Base-by-base conservation (phyloP, 2,113 vertebrate species). In the Cnemophilus loriae region DNA sequence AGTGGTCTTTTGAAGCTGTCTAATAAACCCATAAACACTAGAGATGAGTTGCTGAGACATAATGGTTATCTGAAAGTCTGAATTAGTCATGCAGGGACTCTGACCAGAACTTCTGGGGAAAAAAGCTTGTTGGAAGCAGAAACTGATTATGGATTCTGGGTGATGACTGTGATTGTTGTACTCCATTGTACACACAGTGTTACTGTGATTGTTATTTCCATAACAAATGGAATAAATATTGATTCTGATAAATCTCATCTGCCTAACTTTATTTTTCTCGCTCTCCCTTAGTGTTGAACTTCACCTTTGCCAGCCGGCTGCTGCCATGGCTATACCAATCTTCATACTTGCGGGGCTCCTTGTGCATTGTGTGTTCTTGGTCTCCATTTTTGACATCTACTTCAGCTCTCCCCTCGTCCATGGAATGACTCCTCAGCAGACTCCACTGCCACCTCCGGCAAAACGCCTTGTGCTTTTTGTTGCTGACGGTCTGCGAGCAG, bases 381-480 rank as follows among this genome's bases (percentile, higher is more conserved):
- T 98, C 73, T 99, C 99, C 44, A 99, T 99, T 96, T 99, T 99
- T 97, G 99, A 99, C 94, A 99, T 99, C 95, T 99, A 99, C 97
- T 99, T 99, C 97, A 99, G 98, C 5, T 99, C 99, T 84, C 99
- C 99, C 22, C 92, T 99, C 80, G 99, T 99, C 85, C 99, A 99
- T 28, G 99, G 99, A 30, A 99, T 99, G 99, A 98, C 98, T 26
- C 99, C 99, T 69, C 99, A 98, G 74, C 92, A 75, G 17, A 98
- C 98, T 13, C 86, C 95, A 0, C 91, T 99, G 92, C 93, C 97
- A 1, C 98, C 99, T 44, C 99, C 99, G 0, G 99, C 99, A 16
- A 98, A 97, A 59, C 98, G 99, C 42, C 96, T 99, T 2, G 98
- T 99, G 4, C 97, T 99, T 4, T 95, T 99, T 78, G 98, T 99